These are phyloP conservation scores for Carabus problematicus DNA, from an alignment of 2,888 invertebrate species.

Conservation along the genomic window DNA sequence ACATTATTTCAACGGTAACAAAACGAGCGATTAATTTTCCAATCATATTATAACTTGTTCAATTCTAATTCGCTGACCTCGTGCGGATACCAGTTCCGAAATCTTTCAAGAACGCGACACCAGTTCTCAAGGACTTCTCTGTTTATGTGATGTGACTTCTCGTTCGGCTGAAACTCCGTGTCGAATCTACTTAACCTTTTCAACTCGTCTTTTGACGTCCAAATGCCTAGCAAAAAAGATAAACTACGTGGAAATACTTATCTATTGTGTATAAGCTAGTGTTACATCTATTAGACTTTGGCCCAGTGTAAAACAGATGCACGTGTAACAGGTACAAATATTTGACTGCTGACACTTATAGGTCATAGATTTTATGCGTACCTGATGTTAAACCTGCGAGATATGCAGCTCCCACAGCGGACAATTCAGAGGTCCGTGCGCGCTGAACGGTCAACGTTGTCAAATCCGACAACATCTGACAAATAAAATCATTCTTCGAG, in stretches of 20 bases:
- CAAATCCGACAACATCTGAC: constrained; percentile 86
- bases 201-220: constrained; percentile 74
- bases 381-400: constrained; percentile 84
- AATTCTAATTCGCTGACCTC: constrained; percentile 19
- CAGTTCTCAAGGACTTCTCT: constrained; percentile 59
- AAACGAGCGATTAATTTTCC: not conserved
- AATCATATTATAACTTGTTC: no score
- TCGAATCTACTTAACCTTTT: constrained; percentile 66
- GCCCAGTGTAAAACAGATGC: no score
- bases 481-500: constrained; percentile 90
- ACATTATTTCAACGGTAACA: not conserved
- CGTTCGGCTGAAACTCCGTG: constrained; percentile 65
- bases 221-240: constrained; percentile 69
- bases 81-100: constrained; percentile 64
- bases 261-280: no score
- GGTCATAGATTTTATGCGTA: constrained; percentile 51
- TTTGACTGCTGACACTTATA: no score
- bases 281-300: no score
- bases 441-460: constrained; percentile 79
- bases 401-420: constrained; percentile 85
- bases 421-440: constrained; percentile 77
- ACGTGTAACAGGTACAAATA: no score
- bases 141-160: constrained; percentile 52
- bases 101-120: constrained; percentile 65
- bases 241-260: no score